phyloP scores from a whole-genome alignment of 2,113 vertebrate genomes.

The Taxidea taxus region DNA sequence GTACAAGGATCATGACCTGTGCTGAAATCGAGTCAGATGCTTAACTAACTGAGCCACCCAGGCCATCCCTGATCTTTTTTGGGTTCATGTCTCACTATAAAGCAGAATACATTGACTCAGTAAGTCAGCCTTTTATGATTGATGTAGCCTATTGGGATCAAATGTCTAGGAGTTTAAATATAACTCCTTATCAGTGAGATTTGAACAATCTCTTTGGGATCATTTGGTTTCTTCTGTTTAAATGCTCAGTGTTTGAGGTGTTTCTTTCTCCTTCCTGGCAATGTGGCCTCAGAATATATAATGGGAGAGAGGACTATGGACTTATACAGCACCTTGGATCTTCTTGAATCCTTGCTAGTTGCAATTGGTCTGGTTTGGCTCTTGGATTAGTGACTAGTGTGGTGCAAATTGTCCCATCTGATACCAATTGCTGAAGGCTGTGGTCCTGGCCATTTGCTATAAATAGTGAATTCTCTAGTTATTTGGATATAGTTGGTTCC shows the following conservation, averaged over 20 bases:
- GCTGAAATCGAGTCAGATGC: not conserved
- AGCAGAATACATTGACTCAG: not conserved
- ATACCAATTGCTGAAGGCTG: not conserved
- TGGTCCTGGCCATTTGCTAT: not conserved
- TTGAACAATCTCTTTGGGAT: not conserved
- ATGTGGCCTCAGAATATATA: not conserved
- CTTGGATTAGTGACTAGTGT: not conserved
- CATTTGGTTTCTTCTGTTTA: not conserved
- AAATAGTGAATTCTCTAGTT: not conserved
- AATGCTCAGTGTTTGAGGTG: not conserved
- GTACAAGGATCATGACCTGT: not conserved
- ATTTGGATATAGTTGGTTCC: not conserved
- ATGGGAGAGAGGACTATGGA: not conserved
- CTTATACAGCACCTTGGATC: not conserved
- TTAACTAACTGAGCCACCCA: not conserved
- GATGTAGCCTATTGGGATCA: not conserved
- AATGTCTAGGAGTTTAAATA: not conserved
- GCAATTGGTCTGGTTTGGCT: not conserved
- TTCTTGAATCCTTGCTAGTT: not conserved
- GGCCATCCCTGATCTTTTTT: not conserved
- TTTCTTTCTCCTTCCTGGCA: not conserved
- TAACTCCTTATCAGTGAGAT: not conserved
- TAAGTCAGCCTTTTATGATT: not conserved
- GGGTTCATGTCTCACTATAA: not conserved
- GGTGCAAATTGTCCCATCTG: not conserved